Conservation (phyloP, 2,113 vertebrate species). For the Saguinus imperator region DNA sequence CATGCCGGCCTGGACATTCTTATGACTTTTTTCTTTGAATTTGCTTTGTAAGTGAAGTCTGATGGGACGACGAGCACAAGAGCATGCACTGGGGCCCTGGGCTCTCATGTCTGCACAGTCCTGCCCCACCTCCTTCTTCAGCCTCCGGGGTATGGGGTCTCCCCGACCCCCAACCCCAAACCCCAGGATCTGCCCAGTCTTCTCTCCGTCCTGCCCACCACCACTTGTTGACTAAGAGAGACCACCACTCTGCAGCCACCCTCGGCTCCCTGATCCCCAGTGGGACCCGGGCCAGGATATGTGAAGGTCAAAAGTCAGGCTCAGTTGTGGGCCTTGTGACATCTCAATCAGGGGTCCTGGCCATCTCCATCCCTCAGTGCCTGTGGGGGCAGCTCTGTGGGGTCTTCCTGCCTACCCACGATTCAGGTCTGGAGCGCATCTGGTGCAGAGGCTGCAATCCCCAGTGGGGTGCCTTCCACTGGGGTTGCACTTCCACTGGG, state of each 20-base stretch:
- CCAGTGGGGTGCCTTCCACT: neutral
- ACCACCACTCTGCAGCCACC: rapidly evolving
- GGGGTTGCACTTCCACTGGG: no score
- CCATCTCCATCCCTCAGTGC: rapidly evolving
- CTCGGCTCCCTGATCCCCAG: neutral
- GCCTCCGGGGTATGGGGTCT: rapidly evolving
- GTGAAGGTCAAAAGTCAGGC: no score
- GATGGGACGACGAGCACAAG: no score
- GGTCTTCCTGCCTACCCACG: neutral
- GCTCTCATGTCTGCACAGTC: rapidly evolving
- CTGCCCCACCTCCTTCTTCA: neutral
- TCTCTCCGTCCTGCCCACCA: neutral
- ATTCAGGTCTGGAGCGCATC: rapidly evolving
- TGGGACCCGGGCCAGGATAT: rapidly evolving
- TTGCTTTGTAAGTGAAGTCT: neutral
- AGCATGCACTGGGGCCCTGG: no score
- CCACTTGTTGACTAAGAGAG: rapidly evolving
- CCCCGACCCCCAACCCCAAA: rapidly evolving
- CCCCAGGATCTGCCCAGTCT: neutral
- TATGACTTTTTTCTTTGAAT: neutral
- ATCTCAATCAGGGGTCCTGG: neutral
- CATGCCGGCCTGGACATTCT: neutral
- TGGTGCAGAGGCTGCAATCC: no score
- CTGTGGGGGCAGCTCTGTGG: rapidly evolving
- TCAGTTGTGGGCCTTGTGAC: rapidly evolving